phyloP scores from a whole-genome alignment of 2,888 invertebrate genomes.

The Cheilosia vulpina region DNA sequence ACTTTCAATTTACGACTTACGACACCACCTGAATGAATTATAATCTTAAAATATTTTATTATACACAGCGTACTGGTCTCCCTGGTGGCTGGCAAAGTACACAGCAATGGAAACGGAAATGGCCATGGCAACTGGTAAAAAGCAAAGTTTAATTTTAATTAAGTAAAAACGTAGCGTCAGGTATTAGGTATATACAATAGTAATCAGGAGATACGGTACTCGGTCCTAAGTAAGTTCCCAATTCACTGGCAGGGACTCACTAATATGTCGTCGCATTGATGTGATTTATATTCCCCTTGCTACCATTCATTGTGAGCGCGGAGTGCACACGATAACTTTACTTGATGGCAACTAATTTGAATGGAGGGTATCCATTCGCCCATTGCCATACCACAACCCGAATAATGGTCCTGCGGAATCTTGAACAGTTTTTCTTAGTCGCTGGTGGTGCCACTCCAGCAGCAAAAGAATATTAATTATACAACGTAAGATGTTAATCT shows the following conservation, averaged over 20 bases:
- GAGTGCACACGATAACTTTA: conserved; percentile 71
- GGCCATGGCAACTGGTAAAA: conserved; percentile 39
- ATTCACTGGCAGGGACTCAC: conserved; percentile 45
- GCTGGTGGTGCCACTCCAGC: conserved; percentile 19
- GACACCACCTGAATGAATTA: conserved; percentile 71
- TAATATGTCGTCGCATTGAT: conserved; percentile 75
- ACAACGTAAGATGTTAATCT: conserved; percentile 75
- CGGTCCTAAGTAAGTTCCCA: conserved; percentile 41
- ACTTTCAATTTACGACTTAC: conserved; percentile 69
- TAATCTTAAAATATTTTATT: conserved; percentile 62
- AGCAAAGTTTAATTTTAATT: conserved; percentile 70
- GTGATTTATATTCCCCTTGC: conserved; percentile 75
- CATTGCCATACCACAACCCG: conserved; percentile 23
- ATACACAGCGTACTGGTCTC: conserved; percentile 4
- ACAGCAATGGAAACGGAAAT: not conserved
- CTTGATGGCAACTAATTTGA: conserved; percentile 73
- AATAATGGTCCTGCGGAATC: conserved; percentile 60
- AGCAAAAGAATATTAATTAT: conserved; percentile 74
- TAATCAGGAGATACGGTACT: conserved; percentile 44
- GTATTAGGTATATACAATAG: conserved; percentile 23
- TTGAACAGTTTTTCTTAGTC: conserved; percentile 9
- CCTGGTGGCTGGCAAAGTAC: not conserved
- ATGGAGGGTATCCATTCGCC: conserved; percentile 28
- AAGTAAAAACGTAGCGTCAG: conserved; percentile 49
- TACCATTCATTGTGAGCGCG: conserved; percentile 67